Percentiles rank a stretch among this genome's conserved stretches.
Evolutionary conservation across 2,113 vertebrate species (phyloP).

Genomic region (Protobothrops mucrosquamatus): DNA sequence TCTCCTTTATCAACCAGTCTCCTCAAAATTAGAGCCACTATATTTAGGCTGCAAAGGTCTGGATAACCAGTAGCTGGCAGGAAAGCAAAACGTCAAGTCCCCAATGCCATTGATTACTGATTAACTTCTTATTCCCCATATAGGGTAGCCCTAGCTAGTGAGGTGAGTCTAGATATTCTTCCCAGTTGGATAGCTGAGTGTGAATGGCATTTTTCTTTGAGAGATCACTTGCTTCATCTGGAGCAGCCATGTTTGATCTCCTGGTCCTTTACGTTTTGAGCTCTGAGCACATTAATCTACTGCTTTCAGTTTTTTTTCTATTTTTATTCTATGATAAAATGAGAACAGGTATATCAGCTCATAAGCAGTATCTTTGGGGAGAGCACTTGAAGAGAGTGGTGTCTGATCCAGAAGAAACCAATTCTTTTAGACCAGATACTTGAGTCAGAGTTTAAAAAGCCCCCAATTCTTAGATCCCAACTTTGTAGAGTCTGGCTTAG

Average conservation of each 20-base stretch:
- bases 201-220: neutral
- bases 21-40: neutral
- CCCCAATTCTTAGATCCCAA: neutral
- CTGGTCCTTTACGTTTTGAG: neutral
- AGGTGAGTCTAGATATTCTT: neutral
- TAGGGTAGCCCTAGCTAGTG: neutral
- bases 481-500: neutral
- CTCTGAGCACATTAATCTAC: neutral
- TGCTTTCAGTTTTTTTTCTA: too few species aligned
- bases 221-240: neutral
- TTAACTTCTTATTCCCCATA: neutral
- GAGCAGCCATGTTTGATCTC: neutral
- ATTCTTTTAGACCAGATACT: neutral
- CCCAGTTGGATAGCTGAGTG: neutral
- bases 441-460: neutral
- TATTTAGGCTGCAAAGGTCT: neutral
- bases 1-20: neutral
- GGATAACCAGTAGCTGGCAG: neutral
- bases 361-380: neutral
- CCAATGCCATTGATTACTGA: neutral
- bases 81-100: neutral
- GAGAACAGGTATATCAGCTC: neutral
- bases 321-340: neutral
- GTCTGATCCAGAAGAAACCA: neutral
- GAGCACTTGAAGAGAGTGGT: neutral